These are phyloP conservation scores for Trachymyrmex septentrionalis DNA, from an alignment of 1,140 invertebrate genomes.

Conservation along the genomic window DNA sequence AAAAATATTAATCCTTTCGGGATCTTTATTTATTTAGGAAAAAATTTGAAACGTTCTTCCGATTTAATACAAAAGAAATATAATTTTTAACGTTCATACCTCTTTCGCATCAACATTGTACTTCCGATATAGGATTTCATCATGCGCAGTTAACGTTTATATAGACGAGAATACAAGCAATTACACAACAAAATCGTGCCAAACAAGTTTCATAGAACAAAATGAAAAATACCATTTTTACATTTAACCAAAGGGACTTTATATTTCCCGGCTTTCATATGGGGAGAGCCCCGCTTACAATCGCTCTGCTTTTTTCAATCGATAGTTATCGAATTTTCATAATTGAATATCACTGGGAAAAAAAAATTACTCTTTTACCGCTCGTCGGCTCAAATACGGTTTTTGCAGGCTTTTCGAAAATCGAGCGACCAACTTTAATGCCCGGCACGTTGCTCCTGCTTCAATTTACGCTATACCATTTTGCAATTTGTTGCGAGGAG, in stretches of 20 bases:
- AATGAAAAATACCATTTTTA: constrained; percentile 7
- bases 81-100: not conserved
- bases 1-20: constrained; percentile 39
- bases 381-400: constrained; percentile 29
- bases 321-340: constrained; percentile 60
- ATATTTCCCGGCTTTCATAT: not conserved
- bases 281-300: not conserved
- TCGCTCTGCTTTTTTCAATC: constrained; percentile 25
- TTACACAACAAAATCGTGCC: not conserved
- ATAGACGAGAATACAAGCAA: not conserved
- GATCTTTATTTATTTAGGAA: constrained; percentile 3
- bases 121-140: not conserved
- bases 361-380: constrained; percentile 34
- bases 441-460: constrained; percentile 47
- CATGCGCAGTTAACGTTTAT: not conserved
- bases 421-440: constrained; percentile 50
- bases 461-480: constrained; percentile 62
- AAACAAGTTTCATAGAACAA: constrained; percentile 20
- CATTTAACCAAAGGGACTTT: not conserved
- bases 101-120: not conserved
- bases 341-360: constrained; percentile 44
- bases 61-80: constrained; percentile 43
- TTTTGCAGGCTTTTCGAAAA: constrained; percentile 45
- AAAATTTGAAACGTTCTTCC: not conserved
- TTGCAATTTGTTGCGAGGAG: constrained; percentile 60